Evolutionary conservation across 1,140 invertebrate genomes (phyloP).

Genomic region (Drosophila sulfurigaster): DNA sequence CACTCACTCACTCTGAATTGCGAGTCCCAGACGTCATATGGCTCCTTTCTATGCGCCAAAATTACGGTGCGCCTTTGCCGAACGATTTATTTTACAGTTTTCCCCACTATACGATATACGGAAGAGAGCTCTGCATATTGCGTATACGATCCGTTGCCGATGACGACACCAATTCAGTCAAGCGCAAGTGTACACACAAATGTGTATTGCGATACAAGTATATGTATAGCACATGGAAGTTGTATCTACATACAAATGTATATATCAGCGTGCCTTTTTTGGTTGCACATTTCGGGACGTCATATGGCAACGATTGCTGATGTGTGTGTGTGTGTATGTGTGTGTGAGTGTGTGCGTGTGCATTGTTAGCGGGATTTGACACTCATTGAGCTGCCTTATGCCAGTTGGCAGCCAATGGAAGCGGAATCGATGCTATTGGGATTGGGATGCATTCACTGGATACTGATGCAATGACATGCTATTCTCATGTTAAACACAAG

Average conservation of each 20-base stretch:
- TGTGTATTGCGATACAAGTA: conserved; percentile 47
- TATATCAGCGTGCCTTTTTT: conserved; percentile 55
- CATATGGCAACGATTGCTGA: conserved; percentile 23
- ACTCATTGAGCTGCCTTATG: conserved; percentile 68
- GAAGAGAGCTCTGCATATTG: conserved; percentile 50
- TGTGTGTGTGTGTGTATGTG: not conserved
- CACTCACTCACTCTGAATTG: conserved; percentile 7
- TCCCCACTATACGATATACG: conserved; percentile 51
- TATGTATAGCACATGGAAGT: conserved; percentile 21
- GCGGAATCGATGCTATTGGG: conserved; percentile 47
- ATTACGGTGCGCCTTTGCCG: conserved; percentile 70
- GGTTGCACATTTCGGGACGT: conserved; percentile 47
- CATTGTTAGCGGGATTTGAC: conserved; percentile 57
- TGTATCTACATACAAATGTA: conserved; percentile 3
- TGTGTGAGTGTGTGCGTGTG: conserved; percentile 5
- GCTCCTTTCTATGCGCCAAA: conserved; percentile 48
- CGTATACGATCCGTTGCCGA: conserved; percentile 66
- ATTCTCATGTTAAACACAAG: conserved; percentile 49
- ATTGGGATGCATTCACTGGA: conserved; percentile 45
- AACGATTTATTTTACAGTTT: conserved; percentile 74
- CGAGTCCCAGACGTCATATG: conserved; percentile 14
- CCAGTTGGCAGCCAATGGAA: conserved; percentile 49
- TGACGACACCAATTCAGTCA: conserved; percentile 56
- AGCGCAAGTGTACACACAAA: conserved; percentile 60
- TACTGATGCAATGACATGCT: conserved; percentile 46